Evolutionary conservation across 2,888 invertebrate genomes (phyloP), one percentile per base, ranked within the genome.

Genomic region (Yponomeuta cagnagella): DNA sequence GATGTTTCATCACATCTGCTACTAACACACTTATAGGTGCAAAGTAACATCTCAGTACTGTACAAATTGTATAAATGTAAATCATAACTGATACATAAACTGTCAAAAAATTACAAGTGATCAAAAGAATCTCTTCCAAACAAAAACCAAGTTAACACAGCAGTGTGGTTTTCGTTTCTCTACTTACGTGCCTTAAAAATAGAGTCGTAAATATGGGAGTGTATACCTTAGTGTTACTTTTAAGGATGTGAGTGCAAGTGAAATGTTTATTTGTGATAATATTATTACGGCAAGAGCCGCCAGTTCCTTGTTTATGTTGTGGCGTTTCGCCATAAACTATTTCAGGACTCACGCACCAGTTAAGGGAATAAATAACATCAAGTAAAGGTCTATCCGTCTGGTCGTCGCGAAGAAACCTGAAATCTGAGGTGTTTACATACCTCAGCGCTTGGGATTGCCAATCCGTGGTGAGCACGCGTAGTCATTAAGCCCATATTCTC

Each of bases 301-400:
- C 52, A 58, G 52, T 58, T 58, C 52, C 52, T 58, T 58, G 52
- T 58, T 58, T 58, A 58, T 58, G 52, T 58, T 58, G 12, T 58
- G 6, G 52, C 12, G 52, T 58, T 58, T 58, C 52, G 52, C 52
- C 52, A 15, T 15, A 5, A 58, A 58, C 52, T 58, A 58, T 58
- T 58, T 58, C 15, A 58, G 52, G 5, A 12, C 15, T 9, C 52
- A 15, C 12, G 52, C 52, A 15, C 52, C 52, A 15, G 15, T 58
- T 52, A 58, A 15, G 15, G 15, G 52, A 58, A 58, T 12, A 52
- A 58, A 58, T 12, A 52, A 52, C 52, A 12, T 52, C 10, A 52
- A 52, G 52, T 52, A 52, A 33, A 33, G 33, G 33, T 33, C 33
- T 5, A 33, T 33, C 33, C 33, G 5, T 23, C 23, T 23, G 23